phyloP scores from a whole-genome alignment of 2,888 invertebrate genomes.

The Coecobrya sp. region DNA sequence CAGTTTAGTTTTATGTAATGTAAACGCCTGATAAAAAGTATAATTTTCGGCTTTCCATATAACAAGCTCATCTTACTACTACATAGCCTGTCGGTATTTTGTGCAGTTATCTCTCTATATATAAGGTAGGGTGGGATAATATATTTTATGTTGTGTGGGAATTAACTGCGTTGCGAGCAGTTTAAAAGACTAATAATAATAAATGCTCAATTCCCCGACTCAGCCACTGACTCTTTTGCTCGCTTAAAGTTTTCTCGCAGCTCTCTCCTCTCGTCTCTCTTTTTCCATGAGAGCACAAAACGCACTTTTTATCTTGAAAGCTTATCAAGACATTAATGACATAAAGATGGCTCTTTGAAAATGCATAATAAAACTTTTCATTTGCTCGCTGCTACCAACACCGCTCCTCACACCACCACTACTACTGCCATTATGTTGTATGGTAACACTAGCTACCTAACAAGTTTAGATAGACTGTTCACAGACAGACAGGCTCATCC shows the following conservation, averaged over 20 bases:
- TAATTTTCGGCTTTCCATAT: neutral
- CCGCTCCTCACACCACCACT: too few species aligned
- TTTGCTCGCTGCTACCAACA: slow-evolving; percentile 2
- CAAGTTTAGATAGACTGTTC: too few species aligned
- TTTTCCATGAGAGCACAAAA: neutral
- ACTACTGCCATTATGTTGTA: too few species aligned
- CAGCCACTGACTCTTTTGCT: neutral
- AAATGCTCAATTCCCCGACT: neutral
- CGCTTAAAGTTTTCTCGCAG: neutral
- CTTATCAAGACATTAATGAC: slow-evolving; percentile 79
- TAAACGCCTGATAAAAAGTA: slow-evolving; percentile 24
- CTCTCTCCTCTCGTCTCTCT: neutral
- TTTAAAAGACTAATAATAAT: slow-evolving; percentile 9
- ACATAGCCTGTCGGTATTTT: too few species aligned
- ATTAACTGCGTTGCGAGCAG: slow-evolving; percentile 49
- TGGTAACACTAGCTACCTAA: too few species aligned
- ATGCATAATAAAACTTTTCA: slow-evolving; percentile 69
- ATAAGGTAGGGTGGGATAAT: too few species aligned
- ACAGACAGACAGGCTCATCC: too few species aligned
- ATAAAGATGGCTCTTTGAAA: slow-evolving; percentile 72
- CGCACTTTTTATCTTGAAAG: slow-evolving; percentile 65
- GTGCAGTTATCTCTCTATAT: neutral
- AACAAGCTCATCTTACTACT: too few species aligned
- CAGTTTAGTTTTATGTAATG: slow-evolving; percentile 35
- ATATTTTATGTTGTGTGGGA: slow-evolving; percentile 37